A percentile compares a stretch with the other conserved stretches of the same genome.
phyloP scores from a whole-genome alignment of 2,888 invertebrate genomes.

The Drosophila prolongata region DNA sequence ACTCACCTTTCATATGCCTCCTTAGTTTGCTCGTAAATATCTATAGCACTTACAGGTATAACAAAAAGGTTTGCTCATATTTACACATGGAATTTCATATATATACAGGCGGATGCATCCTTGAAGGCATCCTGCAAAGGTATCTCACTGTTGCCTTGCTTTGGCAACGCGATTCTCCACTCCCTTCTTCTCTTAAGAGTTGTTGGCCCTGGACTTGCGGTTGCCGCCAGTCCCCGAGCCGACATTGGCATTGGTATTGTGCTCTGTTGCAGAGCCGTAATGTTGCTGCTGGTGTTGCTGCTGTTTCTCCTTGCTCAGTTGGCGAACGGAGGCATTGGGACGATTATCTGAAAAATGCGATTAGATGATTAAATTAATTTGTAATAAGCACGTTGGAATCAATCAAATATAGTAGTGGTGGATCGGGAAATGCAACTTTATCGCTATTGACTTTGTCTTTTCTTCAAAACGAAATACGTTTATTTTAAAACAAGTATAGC shows the following conservation, averaged over 20 bases:
- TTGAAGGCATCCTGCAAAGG: conserved; percentile 29
- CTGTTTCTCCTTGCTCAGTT: conserved; percentile 66
- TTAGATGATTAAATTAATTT: neutral
- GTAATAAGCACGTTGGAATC: too few relatives aligned
- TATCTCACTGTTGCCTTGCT: conserved; percentile 35
- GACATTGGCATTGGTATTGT: conserved; percentile 40
- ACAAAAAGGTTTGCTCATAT: conserved; percentile 69
- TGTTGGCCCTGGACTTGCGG: conserved; percentile 82
- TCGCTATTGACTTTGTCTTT: too few relatives aligned
- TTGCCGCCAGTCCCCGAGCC: conserved; percentile 61
- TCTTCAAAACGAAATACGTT: too few relatives aligned
- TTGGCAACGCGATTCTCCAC: conserved; percentile 63
- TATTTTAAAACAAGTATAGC: too few relatives aligned
- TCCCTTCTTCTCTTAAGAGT: conserved; percentile 59
- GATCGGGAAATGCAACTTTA: too few relatives aligned
- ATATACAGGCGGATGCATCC: conserved; percentile 62
- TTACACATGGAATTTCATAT: conserved; percentile 74
- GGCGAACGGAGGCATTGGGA: conserved; percentile 69
- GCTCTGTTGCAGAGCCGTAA: conserved; percentile 41
- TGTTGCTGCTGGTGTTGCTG: conserved; percentile 42
- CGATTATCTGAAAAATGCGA: conserved; percentile 49
- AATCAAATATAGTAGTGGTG: too few relatives aligned
- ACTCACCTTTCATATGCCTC: conserved; percentile 73
- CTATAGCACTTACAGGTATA: conserved; percentile 73
- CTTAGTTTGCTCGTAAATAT: conserved; percentile 67